Percentiles rank a stretch among this genome's conserved stretches.
These are phyloP conservation scores for Amyelois transitella DNA, from an alignment of 1,140 invertebrate species.

Conservation along the genomic window DNA sequence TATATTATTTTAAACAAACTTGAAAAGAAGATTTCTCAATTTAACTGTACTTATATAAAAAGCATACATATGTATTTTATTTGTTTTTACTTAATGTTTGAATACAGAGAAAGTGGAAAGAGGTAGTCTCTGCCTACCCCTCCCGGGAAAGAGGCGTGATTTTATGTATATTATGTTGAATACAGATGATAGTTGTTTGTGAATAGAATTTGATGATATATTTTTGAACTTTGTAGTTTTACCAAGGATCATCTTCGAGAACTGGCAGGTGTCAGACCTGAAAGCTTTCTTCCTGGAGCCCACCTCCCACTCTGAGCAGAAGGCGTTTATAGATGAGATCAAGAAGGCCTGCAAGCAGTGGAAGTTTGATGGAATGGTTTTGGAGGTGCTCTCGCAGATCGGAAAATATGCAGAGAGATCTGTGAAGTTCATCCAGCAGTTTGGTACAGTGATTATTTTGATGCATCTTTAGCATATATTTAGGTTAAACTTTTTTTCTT, in stretches of 20 bases:
- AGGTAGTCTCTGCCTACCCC: no score
- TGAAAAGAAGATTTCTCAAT: no score
- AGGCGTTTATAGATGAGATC: constrained; percentile 76
- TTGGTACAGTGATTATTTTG: constrained; percentile 66
- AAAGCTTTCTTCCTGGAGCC: constrained; percentile 76
- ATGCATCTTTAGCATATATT: neutral
- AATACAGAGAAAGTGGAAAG: no score
- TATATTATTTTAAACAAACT: no score
- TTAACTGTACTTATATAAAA: no score
- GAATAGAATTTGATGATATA: no score
- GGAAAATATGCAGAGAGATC: constrained; percentile 79
- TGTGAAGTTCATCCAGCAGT: constrained; percentile 77
- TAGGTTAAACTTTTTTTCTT: no score
- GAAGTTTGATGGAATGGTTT: constrained; percentile 89
- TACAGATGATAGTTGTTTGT: no score
- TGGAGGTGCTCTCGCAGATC: constrained; percentile 93
- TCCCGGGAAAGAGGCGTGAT: no score
- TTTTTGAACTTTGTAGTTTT: constrained; percentile 77
- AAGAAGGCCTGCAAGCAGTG: constrained; percentile 78
- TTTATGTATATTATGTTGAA: no score
- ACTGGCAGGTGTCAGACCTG: constrained; percentile 84
- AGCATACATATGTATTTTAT: no score
- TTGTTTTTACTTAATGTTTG: no score
- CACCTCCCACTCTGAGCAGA: constrained; percentile 75
- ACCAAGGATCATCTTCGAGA: constrained; percentile 90